Evolutionary conservation across 2,113 vertebrate species (phyloP).

Genomic region (Arvicanthis niloticus): DNA sequence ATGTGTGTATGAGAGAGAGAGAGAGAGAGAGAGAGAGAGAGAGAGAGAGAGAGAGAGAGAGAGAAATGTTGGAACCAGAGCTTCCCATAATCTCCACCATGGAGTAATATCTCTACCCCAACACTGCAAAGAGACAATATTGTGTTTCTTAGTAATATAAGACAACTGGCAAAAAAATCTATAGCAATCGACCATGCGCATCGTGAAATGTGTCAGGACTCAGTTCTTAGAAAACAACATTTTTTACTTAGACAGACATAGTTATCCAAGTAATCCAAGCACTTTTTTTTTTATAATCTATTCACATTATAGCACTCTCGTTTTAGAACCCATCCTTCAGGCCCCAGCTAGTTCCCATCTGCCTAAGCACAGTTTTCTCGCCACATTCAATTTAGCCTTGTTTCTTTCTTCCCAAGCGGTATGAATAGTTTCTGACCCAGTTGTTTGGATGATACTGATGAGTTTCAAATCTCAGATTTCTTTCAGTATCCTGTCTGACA

Average conservation of each 20-base stretch:
- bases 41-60: not conserved
- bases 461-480: not conserved
- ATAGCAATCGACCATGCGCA: not conserved
- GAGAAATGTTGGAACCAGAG: not conserved
- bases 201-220: not conserved
- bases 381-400: not conserved
- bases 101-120: not conserved
- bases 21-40: not conserved
- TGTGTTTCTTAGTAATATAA: not conserved
- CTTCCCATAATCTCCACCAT: not conserved
- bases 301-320: not conserved
- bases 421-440: not conserved
- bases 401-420: not conserved
- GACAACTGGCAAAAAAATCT: conserved; percentile 34
- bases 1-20: too few relatives aligned
- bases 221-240: not conserved
- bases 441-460: not conserved
- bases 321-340: not conserved
- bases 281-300: not conserved
- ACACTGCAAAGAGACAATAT: not conserved
- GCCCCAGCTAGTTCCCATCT: not conserved
- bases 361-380: not conserved
- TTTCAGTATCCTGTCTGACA: not conserved
- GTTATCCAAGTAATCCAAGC: not conserved
- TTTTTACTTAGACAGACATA: conserved; percentile 6